Evolutionary conservation across 2,888 invertebrate species (phyloP).

Genomic region (Acleris emargana): DNA sequence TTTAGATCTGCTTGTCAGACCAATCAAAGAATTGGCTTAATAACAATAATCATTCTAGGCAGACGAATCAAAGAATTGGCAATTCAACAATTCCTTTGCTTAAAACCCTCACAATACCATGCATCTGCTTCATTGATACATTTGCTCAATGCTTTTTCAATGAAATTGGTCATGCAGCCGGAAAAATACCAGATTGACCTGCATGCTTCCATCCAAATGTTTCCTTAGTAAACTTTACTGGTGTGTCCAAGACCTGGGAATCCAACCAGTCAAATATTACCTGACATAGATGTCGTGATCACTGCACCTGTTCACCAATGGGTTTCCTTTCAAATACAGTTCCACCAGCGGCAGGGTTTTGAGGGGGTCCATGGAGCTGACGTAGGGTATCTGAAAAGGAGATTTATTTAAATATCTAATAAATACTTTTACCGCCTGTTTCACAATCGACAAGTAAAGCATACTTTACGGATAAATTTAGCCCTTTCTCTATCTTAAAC

Average conservation of each 20-base stretch:
- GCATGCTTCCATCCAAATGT: not conserved
- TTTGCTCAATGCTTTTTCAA: not conserved
- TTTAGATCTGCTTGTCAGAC: too few relatives aligned
- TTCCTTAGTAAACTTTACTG: slow-evolving; percentile 7
- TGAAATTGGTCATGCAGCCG: slow-evolving; percentile 6
- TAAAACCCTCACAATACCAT: too few relatives aligned
- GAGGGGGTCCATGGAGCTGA: slow-evolving; percentile 86
- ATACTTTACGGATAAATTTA: too few relatives aligned
- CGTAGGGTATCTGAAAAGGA: slow-evolving; percentile 86
- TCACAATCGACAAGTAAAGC: too few relatives aligned
- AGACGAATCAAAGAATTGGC: too few relatives aligned
- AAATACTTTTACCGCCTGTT: not conserved
- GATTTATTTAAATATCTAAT: not conserved
- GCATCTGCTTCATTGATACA: too few relatives aligned
- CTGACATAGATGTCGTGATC: slow-evolving; percentile 91
- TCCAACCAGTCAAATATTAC: slow-evolving; percentile 81
- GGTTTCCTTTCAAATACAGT: slow-evolving; percentile 91
- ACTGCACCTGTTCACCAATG: slow-evolving; percentile 90
- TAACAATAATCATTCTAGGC: too few relatives aligned
- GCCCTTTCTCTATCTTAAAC: too few relatives aligned
- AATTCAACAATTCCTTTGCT: too few relatives aligned
- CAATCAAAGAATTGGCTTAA: too few relatives aligned
- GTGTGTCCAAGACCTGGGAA: slow-evolving; percentile 37
- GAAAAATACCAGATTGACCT: not conserved
- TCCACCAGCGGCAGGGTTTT: slow-evolving; percentile 89